Evolutionary conservation across 2,888 invertebrate genomes (phyloP).

Genomic region (Linnaemya vulpina): DNA sequence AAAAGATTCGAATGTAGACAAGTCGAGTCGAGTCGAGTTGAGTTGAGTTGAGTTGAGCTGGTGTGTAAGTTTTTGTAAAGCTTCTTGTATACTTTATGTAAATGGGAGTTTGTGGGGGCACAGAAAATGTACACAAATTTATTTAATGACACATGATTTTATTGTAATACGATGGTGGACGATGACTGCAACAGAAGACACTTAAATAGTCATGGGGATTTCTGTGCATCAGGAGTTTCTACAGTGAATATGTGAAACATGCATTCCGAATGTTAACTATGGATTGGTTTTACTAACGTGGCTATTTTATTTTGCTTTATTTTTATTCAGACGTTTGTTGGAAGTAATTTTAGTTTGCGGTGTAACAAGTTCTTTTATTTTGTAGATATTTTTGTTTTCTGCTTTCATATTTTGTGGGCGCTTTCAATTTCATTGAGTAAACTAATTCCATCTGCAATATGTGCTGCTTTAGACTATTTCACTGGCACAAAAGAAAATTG

Average conservation of each 20-base stretch:
- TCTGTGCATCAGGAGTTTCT: slow-evolving; percentile 16
- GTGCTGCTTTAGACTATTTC: slow-evolving; percentile 27
- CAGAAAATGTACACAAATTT: slow-evolving; percentile 15
- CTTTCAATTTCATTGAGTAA: slow-evolving; percentile 42
- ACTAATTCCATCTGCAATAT: slow-evolving; percentile 39
- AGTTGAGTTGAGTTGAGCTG: slow-evolving; percentile 5
- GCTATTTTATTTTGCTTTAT: slow-evolving; percentile 6
- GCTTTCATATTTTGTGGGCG: slow-evolving; percentile 5
- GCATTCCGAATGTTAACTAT: slow-evolving; percentile 48
- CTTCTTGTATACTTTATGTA: slow-evolving; percentile 24
- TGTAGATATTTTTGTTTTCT: slow-evolving; percentile 10
- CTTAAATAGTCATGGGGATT: slow-evolving; percentile 11
- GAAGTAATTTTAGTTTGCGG: slow-evolving; percentile 22
- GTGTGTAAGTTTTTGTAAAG: neutral
- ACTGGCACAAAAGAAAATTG: neutral
- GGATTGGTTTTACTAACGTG: slow-evolving; percentile 16
- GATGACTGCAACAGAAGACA: neutral
- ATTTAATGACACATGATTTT: neutral
- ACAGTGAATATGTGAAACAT: slow-evolving; percentile 15
- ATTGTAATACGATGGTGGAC: neutral
- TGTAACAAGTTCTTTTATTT: slow-evolving; percentile 11
- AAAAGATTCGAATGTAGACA: neutral
- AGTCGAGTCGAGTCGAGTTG: too few species aligned
- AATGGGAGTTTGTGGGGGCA: slow-evolving; percentile 6
- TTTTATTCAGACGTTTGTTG: slow-evolving; percentile 20